Evolutionary conservation across 2,888 invertebrate species (phyloP).

Genomic region (Gasteruption jaculator): DNA sequence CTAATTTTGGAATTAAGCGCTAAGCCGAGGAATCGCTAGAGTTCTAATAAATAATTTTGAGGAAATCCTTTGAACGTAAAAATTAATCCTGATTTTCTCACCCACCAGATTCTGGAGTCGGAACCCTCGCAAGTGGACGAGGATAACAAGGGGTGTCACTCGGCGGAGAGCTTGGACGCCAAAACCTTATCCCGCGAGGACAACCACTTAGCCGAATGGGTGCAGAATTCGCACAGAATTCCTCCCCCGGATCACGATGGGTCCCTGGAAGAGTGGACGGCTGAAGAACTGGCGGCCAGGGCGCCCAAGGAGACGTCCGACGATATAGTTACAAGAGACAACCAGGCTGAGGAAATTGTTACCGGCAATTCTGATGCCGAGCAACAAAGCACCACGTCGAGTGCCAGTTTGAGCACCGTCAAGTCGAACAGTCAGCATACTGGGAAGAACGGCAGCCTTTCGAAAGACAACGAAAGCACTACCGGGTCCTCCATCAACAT

Average conservation of each 20-base stretch:
- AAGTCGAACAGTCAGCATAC: constrained; percentile 40
- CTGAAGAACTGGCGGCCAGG: constrained; percentile 44
- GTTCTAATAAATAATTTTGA: not conserved
- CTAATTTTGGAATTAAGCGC: constrained; percentile 17
- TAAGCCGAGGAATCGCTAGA: constrained; percentile 9
- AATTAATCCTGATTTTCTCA: no score
- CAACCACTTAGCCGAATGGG: constrained; percentile 46
- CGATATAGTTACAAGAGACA: constrained; percentile 19
- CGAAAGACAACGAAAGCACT: constrained; percentile 40
- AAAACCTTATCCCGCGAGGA: constrained; percentile 28
- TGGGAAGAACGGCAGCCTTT: constrained; percentile 40
- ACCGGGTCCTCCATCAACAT: constrained; percentile 49
- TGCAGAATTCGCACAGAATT: constrained; percentile 45
- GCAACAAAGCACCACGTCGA: constrained; percentile 46
- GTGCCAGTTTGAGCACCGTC: constrained; percentile 46
- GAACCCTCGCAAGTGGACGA: constrained; percentile 15
- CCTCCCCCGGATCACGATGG: constrained; percentile 44
- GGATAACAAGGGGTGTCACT: constrained; percentile 28
- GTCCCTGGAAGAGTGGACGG: constrained; percentile 46
- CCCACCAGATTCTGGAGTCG: no score
- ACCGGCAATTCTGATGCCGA: constrained; percentile 42
- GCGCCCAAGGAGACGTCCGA: constrained; percentile 33
- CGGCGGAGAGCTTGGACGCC: constrained; percentile 32
- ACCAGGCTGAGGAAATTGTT: constrained; percentile 33
- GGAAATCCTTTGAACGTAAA: no score